Conservation (phyloP, 2,113 vertebrate genomes). For the Stigmatopora argus region DNA sequence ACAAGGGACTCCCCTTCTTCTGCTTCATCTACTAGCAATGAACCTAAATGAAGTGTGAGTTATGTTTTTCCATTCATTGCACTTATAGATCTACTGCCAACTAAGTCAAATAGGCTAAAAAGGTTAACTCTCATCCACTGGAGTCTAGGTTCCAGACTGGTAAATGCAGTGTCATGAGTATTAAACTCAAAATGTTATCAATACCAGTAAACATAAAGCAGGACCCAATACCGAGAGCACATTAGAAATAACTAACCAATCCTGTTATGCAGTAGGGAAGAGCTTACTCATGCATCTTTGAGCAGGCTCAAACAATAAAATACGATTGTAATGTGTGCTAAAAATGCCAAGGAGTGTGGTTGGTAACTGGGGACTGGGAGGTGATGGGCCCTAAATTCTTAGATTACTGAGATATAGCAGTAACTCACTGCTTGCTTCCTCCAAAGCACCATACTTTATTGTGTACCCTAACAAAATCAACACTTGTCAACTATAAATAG, state of each 20-base stretch:
- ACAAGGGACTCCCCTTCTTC: slow-evolving; percentile 10
- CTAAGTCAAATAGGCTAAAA: slow-evolving; percentile 36
- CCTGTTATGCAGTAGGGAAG: slow-evolving; percentile 25
- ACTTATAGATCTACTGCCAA: slow-evolving; percentile 33
- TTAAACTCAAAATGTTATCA: slow-evolving; percentile 18
- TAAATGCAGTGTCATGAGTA: slow-evolving; percentile 19
- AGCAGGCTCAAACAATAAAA: slow-evolving; percentile 37
- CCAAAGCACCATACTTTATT: no score
- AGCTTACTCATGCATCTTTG: slow-evolving; percentile 12
- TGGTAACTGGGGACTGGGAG: neutral
- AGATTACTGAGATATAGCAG: slow-evolving; percentile 10
- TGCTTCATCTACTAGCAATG: slow-evolving; percentile 10
- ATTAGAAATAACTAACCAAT: slow-evolving; percentile 35
- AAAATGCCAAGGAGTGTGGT: slow-evolving; percentile 28
- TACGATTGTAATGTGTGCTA: slow-evolving; percentile 39
- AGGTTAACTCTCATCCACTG: slow-evolving; percentile 34
- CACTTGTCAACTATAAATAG: neutral
- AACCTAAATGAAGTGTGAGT: slow-evolving; percentile 19
- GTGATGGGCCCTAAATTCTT: slow-evolving; percentile 21
- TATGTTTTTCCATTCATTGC: slow-evolving; percentile 14
- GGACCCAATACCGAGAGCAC: slow-evolving; percentile 23
- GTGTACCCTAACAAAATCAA: neutral
- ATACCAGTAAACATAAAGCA: slow-evolving; percentile 34
- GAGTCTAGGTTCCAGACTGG: slow-evolving; percentile 26
- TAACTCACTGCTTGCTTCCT: neutral